Evolutionary conservation across 2,113 vertebrate genomes (phyloP).

Genomic region (Echinops telfairi): DNA sequence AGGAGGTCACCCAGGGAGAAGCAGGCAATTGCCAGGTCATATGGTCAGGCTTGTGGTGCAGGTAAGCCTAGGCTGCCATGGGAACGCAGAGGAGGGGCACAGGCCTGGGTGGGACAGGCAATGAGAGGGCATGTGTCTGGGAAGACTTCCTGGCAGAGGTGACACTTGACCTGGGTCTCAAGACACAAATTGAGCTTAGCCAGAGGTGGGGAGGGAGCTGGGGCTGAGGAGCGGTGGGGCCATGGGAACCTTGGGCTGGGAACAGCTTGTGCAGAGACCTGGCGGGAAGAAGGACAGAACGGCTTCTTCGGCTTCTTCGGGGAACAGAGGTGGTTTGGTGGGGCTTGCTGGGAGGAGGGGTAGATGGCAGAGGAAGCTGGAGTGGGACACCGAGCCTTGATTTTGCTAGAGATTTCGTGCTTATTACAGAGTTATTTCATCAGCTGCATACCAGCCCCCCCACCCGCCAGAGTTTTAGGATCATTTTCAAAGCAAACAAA

Average conservation of each 20-base stretch:
- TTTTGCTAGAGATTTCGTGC: background rate
- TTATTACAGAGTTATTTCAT: background rate
- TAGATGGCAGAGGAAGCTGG: background rate
- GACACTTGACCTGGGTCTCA: background rate
- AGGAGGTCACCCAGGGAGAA: background rate
- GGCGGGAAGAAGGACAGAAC: background rate
- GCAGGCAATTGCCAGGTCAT: background rate
- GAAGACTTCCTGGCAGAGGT: conserved; percentile 25
- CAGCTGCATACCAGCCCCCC: background rate
- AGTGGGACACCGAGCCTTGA: background rate
- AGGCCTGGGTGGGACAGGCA: background rate
- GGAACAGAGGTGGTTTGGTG: background rate
- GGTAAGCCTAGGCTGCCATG: background rate
- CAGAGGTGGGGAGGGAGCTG: background rate
- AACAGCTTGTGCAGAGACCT: background rate
- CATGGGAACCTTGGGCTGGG: background rate
- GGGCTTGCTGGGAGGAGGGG: background rate
- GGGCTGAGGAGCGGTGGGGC: background rate
- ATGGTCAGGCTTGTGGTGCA: background rate
- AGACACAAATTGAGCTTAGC: background rate
- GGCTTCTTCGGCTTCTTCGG: background rate
- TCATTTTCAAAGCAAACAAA: background rate
- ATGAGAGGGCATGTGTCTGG: background rate
- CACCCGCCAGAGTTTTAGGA: background rate
- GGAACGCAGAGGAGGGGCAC: background rate